Evolutionary conservation across 1,140 invertebrate genomes (phyloP).

Genomic region (Danaus plexippus): DNA sequence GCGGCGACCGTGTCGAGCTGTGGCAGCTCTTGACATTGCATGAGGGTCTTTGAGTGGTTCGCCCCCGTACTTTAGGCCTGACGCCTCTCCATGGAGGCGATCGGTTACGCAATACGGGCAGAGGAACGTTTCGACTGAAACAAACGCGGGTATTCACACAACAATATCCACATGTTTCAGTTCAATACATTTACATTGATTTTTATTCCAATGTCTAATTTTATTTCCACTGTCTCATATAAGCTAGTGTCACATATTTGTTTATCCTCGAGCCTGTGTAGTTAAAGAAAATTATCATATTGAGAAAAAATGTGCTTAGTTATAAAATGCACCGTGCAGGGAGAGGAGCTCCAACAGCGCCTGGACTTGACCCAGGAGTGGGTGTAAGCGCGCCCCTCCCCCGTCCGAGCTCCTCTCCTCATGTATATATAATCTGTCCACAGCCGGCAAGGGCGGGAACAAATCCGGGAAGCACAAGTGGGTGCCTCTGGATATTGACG

Average conservation of each 20-base stretch:
- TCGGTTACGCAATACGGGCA: slow-evolving; percentile 47
- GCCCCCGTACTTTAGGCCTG: slow-evolving; percentile 36
- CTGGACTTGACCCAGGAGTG: too few species aligned
- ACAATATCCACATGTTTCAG: background rate
- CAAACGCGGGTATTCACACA: background rate
- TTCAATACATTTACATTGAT: slow-evolving; percentile 1
- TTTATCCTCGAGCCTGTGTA: too few species aligned
- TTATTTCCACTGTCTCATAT: background rate
- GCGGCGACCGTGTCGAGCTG: too few species aligned
- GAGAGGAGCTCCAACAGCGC: too few species aligned
- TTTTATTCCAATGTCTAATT: background rate
- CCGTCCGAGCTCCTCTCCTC: background rate
- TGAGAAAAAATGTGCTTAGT: background rate
- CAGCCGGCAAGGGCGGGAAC: slow-evolving; percentile 44
- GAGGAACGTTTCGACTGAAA: slow-evolving; percentile 8
- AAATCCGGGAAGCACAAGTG: slow-evolving; percentile 61
- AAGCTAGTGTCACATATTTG: background rate
- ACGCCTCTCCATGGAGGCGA: slow-evolving; percentile 31
- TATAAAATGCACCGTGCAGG: background rate
- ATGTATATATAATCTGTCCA: slow-evolving; percentile 10
- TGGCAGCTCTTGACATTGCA: too few species aligned
- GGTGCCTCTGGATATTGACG: slow-evolving; percentile 57
- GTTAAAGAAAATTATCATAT: too few species aligned
- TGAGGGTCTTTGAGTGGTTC: too few species aligned
- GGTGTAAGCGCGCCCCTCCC: too few species aligned